phyloP scores from a whole-genome alignment of 1,140 invertebrate species.

The Callitettix versicolor region DNA sequence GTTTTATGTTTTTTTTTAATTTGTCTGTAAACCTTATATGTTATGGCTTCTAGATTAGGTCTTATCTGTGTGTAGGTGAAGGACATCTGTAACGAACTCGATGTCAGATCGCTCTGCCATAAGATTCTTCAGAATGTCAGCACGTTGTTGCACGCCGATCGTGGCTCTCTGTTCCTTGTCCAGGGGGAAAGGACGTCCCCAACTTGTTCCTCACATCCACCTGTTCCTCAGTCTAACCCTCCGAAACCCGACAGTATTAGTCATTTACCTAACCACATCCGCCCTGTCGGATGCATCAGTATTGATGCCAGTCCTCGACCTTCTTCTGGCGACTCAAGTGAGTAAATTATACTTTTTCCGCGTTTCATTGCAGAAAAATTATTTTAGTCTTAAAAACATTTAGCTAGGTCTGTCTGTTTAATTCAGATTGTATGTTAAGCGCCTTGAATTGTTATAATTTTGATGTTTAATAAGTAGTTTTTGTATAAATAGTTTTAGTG shows the following conservation, averaged over 20 bases:
- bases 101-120: constrained; percentile 84
- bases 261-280: constrained; percentile 5
- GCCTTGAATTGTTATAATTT: too few relatives aligned
- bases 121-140: constrained; percentile 94
- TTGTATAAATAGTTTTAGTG: too few relatives aligned
- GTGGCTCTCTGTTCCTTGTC: constrained; percentile 87
- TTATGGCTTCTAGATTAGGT: too few relatives aligned
- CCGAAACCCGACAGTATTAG: not conserved
- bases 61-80: constrained; percentile 70
- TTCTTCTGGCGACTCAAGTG: too few relatives aligned
- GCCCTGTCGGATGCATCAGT: constrained; percentile 20
- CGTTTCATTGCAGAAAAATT: too few relatives aligned
- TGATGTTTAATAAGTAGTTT: too few relatives aligned
- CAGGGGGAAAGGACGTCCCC: constrained; percentile 52
- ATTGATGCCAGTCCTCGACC: not conserved
- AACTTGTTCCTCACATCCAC: not conserved
- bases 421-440: too few relatives aligned
- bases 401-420: too few relatives aligned
- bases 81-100: constrained; percentile 92
- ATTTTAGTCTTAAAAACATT: too few relatives aligned
- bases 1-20: too few relatives aligned
- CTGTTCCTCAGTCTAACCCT: not conserved
- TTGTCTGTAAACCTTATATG: too few relatives aligned
- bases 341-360: too few relatives aligned
- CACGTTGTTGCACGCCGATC: constrained; percentile 80